phyloP scores from a whole-genome alignment of 2,113 vertebrate genomes.

The Platichthys stellatus region DNA sequence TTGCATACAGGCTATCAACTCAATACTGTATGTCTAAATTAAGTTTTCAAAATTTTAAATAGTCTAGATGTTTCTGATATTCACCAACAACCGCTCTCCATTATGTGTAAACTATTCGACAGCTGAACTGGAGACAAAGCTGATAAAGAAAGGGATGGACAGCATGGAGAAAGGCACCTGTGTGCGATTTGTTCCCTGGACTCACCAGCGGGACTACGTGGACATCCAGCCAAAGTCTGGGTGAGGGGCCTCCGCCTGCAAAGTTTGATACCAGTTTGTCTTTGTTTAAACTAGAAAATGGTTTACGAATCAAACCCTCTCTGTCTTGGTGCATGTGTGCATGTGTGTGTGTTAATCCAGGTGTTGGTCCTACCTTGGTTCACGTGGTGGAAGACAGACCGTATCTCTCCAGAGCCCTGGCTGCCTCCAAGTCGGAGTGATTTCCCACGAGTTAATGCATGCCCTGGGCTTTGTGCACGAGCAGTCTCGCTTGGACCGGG shows the following conservation, averaged over 20 bases:
- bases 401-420: conserved; percentile 72
- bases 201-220: conserved; percentile 85
- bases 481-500: conserved; percentile 79
- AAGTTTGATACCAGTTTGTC: neutral
- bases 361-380: conserved; percentile 84
- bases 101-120: conserved; percentile 19
- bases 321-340: neutral
- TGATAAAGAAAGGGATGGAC: conserved; percentile 81
- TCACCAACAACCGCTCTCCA: neutral
- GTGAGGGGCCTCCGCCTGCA: conserved; percentile 71
- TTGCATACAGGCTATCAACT: conserved; percentile 70
- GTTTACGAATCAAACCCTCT: too few species aligned
- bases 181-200: conserved; percentile 85
- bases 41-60: neutral
- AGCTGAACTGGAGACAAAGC: conserved; percentile 73
- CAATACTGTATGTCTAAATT: conserved; percentile 67
- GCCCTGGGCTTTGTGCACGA: conserved; percentile 76
- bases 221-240: conserved; percentile 85
- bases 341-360: conserved; percentile 52
- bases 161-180: conserved; percentile 85
- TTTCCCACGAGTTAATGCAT: conserved; percentile 79
- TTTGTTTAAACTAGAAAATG: neutral
- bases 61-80: neutral
- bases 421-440: conserved; percentile 73
- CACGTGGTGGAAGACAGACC: conserved; percentile 79